Percentiles rank a stretch among this genome's conserved stretches.
Conservation (phyloP, 1,140 invertebrate genomes). For the Rhopalosiphum padi region DNA sequence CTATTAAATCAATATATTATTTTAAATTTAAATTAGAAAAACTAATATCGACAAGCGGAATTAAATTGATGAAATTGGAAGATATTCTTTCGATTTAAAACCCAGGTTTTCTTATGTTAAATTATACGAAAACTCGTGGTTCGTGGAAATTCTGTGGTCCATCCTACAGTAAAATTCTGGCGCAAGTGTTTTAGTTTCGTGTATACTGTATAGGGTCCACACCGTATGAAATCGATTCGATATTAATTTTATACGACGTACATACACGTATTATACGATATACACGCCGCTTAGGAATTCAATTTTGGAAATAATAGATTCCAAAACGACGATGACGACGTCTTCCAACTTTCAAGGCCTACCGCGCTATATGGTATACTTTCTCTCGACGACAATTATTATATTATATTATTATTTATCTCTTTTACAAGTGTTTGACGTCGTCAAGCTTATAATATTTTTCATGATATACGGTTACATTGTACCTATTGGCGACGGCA, state of each 20-base stretch:
- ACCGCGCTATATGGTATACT: not conserved
- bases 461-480: not conserved
- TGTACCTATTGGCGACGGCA: not conserved
- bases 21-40: no score
- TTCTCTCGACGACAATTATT: not conserved
- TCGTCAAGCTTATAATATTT: not conserved
- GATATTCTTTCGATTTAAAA: no score
- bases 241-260: not conserved
- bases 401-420: not conserved
- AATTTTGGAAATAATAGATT: constrained; percentile 1
- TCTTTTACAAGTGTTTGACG: not conserved
- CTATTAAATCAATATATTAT: no score
- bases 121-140: not conserved
- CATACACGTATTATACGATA: not conserved
- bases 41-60: no score
- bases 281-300: not conserved
- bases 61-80: no score
- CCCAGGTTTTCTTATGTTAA: not conserved
- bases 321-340: not conserved
- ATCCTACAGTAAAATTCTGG: not conserved
- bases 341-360: not conserved
- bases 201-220: not conserved
- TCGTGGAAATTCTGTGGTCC: not conserved
- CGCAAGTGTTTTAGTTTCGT: not conserved
- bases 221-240: not conserved